Base-by-base conservation (phyloP, 2,888 invertebrate genomes). In the Falcaria lacertinaria region DNA sequence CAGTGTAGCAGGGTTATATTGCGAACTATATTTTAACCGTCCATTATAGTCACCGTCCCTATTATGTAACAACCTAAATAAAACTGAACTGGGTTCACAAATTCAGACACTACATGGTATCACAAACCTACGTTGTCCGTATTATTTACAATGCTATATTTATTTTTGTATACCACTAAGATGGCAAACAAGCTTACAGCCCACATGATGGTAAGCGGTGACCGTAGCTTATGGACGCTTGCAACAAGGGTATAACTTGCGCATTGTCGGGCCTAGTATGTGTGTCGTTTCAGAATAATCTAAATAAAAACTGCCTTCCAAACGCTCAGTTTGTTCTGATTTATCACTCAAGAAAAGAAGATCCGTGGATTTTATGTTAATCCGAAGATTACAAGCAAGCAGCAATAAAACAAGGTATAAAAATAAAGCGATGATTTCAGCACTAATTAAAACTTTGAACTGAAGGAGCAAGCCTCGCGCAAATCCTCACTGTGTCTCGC, bases 391-490 rank as follows among this genome's bases (percentile, higher is more conserved):
- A 28, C 28, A 28, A 28, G 11, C 28, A 28, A 28, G 28, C 11
- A 28, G 37, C 15, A 15, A 15, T 15, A 11, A 36, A 52, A 44
- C 66, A 63, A 59, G 53, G 51, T 52, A 55, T 57, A 57, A 66
- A 71, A 69, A 64, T 61, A 52, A 57, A 59, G 53, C 56, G 55
- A 60, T 69, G 64, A 71, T 75, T 70, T 65, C 59, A 58, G 64
- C 66, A 68, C 71, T 71, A 74, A 76, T 77, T 75, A 75, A 78
- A 78, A 78, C 67, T 76, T 76, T 54, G 59, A 65, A 57, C 56
- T 44, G 64, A 64, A 60, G 61, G 60, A 63, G 64, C 62, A 58
- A 69, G 66, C 63, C 68, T 64, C 62, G 65, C 51, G 66, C 64
- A 67, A 73, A 69, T 69, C 67, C 67, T 63, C 61, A 54, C 60